A percentile compares a stretch with the other conserved stretches of the same genome.
These are phyloP conservation scores for Cossypha niveicapilla DNA, from an alignment of 2,797 vertebrate species.

Conservation along the genomic window DNA sequence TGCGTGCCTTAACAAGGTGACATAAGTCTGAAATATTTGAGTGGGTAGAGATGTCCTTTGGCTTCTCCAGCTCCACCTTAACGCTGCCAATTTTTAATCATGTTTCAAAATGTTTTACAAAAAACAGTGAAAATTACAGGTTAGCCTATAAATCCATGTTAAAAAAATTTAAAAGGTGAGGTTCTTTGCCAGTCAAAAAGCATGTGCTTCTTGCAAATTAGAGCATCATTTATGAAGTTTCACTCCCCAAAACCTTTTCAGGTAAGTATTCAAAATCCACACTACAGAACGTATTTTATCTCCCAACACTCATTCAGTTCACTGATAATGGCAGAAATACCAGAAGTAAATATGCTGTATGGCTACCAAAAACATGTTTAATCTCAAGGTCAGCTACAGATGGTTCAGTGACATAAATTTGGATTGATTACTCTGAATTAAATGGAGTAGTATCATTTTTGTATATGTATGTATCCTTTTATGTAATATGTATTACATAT, in stretches of 20 bases:
- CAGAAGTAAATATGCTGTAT: background rate
- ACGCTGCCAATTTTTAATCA: background rate
- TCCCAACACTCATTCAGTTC: background rate
- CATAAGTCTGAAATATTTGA: constrained; percentile 42
- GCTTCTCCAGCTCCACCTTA: background rate
- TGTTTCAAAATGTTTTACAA: background rate
- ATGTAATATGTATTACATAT: background rate
- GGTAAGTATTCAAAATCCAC: background rate
- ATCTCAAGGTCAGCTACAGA: background rate
- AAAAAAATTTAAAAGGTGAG: background rate
- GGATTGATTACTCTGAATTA: background rate
- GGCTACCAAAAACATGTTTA: background rate
- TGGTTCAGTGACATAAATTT: background rate
- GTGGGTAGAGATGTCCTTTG: constrained; percentile 47
- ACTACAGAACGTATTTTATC: background rate
- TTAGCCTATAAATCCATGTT: background rate
- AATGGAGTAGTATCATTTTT: background rate
- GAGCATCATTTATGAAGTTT: background rate
- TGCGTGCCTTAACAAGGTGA: constrained; percentile 59
- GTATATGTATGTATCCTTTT: background rate
- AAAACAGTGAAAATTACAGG: background rate
- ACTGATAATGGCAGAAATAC: background rate
- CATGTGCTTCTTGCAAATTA: background rate
- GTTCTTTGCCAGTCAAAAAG: background rate
- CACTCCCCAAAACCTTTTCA: background rate